Evolutionary conservation across 2,797 vertebrate species (phyloP).

Genomic region (Cossypha dichroa): DNA sequence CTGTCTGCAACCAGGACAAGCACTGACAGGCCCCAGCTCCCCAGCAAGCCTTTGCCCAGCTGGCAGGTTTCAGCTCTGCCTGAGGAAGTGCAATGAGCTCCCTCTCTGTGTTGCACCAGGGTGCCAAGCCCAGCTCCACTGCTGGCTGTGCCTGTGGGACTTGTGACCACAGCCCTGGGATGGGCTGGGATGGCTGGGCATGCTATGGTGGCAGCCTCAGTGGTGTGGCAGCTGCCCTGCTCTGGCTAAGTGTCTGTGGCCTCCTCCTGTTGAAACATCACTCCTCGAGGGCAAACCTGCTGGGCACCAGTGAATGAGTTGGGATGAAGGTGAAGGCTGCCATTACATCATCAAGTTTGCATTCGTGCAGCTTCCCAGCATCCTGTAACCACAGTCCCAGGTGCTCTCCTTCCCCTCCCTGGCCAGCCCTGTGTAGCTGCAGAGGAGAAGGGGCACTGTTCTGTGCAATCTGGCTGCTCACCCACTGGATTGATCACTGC

Average conservation of each 20-base stretch:
- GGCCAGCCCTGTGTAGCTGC: background rate
- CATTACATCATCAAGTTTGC: background rate
- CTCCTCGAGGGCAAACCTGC: background rate
- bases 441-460: background rate
- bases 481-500: background rate
- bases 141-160: background rate
- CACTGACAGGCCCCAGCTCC: background rate
- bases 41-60: background rate
- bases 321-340: background rate
- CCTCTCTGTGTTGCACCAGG: background rate
- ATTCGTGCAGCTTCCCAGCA: background rate
- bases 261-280: background rate
- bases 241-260: background rate
- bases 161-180: background rate
- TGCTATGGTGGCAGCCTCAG: background rate
- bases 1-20: background rate
- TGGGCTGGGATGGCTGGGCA: background rate
- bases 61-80: background rate
- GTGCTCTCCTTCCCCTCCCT: background rate
- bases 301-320: background rate
- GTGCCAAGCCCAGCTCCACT: background rate
- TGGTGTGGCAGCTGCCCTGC: fast-evolving
- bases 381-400: background rate
- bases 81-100: background rate
- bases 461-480: background rate